Evolutionary conservation across 92 coral and sea anemone species (phyloP).

Genomic region (Zoanthus sociatus): DNA sequence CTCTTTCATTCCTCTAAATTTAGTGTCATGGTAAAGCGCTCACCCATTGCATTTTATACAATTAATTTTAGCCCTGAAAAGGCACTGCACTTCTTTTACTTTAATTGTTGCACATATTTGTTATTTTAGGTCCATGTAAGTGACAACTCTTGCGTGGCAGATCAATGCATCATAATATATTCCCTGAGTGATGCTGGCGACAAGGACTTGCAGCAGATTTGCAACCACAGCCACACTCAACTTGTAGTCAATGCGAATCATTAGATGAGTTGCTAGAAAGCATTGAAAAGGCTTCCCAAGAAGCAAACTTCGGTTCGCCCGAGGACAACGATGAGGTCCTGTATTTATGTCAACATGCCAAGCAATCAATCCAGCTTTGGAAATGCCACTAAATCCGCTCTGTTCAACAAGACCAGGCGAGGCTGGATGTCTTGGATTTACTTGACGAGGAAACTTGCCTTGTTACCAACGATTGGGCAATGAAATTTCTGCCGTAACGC

Average conservation of each 20-base stretch:
- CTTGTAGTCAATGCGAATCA: slow-evolving; percentile 12
- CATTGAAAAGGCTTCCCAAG: slow-evolving; percentile 3
- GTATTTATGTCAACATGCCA: slow-evolving; percentile 18
- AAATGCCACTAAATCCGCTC: slow-evolving; percentile 45
- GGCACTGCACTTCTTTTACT: neutral
- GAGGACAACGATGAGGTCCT: slow-evolving; percentile 23
- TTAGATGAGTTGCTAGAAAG: neutral
- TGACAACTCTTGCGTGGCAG: slow-evolving; percentile 12
- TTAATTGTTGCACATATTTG: slow-evolving; percentile 1
- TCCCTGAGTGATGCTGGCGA: slow-evolving; percentile 50
- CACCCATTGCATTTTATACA: neutral
- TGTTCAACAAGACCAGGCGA: slow-evolving; percentile 27
- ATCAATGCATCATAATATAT: slow-evolving; percentile 42
- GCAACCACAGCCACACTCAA: slow-evolving; percentile 7
- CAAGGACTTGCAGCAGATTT: slow-evolving; percentile 28
- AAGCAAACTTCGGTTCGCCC: neutral
- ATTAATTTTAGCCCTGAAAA: neutral
- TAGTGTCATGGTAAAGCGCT: neutral
- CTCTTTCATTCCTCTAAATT: neutral
- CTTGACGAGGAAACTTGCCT: slow-evolving; percentile 12
- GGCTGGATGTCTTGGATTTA: slow-evolving; percentile 13
- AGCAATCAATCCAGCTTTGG: slow-evolving; percentile 28
- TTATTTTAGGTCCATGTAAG: slow-evolving; percentile 17
- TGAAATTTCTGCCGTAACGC: slow-evolving; percentile 9
- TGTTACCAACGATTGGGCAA: slow-evolving; percentile 19